Evolutionary conservation across 2,888 invertebrate genomes (phyloP).

Genomic region (Luperina testacea): DNA sequence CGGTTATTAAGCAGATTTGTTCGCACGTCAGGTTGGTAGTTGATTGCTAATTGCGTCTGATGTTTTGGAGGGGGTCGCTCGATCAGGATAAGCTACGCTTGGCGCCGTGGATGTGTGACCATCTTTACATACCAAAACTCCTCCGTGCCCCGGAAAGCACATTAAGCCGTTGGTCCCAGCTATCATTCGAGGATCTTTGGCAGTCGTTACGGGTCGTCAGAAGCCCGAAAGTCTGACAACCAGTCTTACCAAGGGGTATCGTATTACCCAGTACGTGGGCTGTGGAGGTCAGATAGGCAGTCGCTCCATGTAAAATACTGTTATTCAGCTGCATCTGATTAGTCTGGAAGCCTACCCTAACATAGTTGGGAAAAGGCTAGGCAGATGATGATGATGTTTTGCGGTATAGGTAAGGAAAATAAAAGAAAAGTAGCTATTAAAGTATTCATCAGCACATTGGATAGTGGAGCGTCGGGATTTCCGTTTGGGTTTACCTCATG

Average conservation of each 20-base stretch:
- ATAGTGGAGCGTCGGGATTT: not conserved
- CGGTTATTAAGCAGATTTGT: constrained; percentile 33
- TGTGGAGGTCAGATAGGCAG: too few relatives aligned
- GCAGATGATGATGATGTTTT: not conserved
- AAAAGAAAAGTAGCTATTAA: not conserved
- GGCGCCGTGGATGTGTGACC: not conserved
- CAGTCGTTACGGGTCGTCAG: not conserved
- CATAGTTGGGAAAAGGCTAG: too few relatives aligned
- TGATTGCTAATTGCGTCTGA: constrained; percentile 21
- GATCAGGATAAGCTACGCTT: too few relatives aligned
- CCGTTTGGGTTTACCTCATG: not conserved
- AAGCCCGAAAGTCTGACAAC: too few relatives aligned
- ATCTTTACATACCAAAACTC: not conserved
- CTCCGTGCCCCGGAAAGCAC: not conserved
- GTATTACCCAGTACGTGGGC: too few relatives aligned
- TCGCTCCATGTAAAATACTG: too few relatives aligned
- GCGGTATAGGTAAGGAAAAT: constrained; percentile 13
- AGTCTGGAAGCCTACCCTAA: too few relatives aligned
- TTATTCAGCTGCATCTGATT: too few relatives aligned
- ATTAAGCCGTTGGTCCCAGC: too few relatives aligned
- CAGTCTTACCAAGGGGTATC: too few relatives aligned
- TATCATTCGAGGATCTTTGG: not conserved
- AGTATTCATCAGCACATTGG: not conserved
- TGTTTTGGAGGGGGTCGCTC: not conserved
- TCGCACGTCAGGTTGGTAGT: not conserved